Conservation (phyloP, 2,797 vertebrate species). For the Cossypha caffra region DNA sequence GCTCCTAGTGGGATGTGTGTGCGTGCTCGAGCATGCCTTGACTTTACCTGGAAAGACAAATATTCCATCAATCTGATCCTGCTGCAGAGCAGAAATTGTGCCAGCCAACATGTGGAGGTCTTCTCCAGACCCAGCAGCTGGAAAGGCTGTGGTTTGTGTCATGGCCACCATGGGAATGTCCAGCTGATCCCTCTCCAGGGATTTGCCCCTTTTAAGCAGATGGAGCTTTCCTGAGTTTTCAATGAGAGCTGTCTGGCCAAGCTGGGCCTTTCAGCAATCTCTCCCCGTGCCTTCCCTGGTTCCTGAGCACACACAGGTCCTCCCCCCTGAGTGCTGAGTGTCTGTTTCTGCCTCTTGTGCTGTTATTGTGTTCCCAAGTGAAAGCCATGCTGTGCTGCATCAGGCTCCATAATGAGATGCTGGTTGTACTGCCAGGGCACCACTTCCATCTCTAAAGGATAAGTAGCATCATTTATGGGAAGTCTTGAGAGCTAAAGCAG, state of each 20-base stretch:
- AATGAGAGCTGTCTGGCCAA: fast-evolving
- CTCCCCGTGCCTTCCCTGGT: neutral
- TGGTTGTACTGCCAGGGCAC: neutral
- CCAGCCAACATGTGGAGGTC: neutral
- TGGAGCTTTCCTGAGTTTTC: neutral
- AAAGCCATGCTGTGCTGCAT: neutral
- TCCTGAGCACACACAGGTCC: fast-evolving
- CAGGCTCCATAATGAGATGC: neutral
- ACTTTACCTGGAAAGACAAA: neutral
- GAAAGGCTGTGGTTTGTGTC: neutral
- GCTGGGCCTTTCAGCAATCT: neutral
- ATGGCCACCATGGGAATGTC: fast-evolving
- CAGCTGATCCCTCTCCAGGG: neutral
- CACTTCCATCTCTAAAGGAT: neutral
- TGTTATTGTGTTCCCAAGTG: neutral
- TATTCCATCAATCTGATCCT: neutral
- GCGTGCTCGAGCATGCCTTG: fast-evolving
- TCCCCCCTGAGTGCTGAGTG: neutral
- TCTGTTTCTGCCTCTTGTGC: neutral
- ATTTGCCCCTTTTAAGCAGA: neutral
- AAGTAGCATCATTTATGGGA: neutral
- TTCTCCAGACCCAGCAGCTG: neutral
- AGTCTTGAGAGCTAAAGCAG: constrained; percentile 22
- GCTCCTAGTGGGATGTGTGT: neutral
- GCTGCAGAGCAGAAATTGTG: neutral